Evolutionary conservation across 2,888 invertebrate species (phyloP).

Genomic region (Watsonalla binaria): DNA sequence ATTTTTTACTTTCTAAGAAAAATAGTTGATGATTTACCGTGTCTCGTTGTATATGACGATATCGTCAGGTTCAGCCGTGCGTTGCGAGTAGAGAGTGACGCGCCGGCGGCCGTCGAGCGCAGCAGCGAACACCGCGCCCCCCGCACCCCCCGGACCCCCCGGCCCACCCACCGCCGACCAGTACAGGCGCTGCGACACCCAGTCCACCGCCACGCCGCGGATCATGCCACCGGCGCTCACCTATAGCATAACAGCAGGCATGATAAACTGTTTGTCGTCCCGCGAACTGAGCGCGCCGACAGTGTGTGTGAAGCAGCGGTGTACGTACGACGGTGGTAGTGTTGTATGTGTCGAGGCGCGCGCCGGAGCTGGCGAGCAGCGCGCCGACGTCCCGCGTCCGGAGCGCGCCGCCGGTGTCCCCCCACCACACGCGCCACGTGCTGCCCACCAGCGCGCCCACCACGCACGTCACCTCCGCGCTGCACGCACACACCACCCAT

Average conservation of each 20-base stretch:
- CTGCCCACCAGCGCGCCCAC: slow-evolving; percentile 37
- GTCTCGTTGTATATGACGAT: slow-evolving; percentile 83
- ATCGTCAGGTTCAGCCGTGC: slow-evolving; percentile 82
- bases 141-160: slow-evolving; percentile 19
- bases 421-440: slow-evolving; percentile 61
- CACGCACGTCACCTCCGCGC: slow-evolving; percentile 38
- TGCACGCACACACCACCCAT: slow-evolving; percentile 5
- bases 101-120: slow-evolving; percentile 77
- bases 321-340: slow-evolving; percentile 15
- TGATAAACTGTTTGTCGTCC: too few relatives aligned
- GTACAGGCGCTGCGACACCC: slow-evolving; percentile 83
- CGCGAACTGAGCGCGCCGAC: too few relatives aligned
- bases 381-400: slow-evolving; percentile 22
- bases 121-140: slow-evolving; percentile 43
- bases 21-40: slow-evolving; percentile 45
- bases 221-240: slow-evolving; percentile 80
- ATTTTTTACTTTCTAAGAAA: too few relatives aligned
- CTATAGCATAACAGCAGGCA: slow-evolving; percentile 26
- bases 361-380: slow-evolving; percentile 8
- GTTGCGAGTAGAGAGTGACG: slow-evolving; percentile 69
- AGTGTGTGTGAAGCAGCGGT: background rate
- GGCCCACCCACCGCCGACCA: slow-evolving; percentile 74
- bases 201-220: slow-evolving; percentile 86
- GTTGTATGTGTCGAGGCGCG: slow-evolving; percentile 11
- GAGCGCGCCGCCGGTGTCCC: slow-evolving; percentile 39